phyloP scores from a whole-genome alignment of 2,797 vertebrate species.

The Avahi laniger region DNA sequence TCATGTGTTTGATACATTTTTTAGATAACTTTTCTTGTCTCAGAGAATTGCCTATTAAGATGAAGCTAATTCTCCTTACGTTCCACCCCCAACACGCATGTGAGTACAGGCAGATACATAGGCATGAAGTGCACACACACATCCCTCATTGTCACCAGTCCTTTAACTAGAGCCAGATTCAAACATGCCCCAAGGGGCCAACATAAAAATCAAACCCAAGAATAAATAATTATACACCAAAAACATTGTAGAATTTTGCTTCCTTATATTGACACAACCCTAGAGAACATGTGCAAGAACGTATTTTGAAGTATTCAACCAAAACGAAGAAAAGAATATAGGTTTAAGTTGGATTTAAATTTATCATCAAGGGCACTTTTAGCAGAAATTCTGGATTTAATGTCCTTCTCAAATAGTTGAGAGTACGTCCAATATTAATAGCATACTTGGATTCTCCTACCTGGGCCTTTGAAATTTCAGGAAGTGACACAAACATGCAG shows the following conservation, averaged over 20 bases:
- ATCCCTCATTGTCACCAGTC: not conserved
- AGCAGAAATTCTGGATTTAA: not conserved
- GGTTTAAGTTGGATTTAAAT: not conserved
- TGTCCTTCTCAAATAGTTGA: not conserved
- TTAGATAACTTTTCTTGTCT: not conserved
- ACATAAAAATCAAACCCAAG: not conserved
- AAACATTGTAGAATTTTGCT: not conserved
- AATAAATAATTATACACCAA: not conserved
- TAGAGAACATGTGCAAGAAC: not conserved
- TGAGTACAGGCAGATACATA: not conserved
- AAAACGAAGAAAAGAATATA: not conserved
- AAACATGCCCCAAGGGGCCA: not conserved
- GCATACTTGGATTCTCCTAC: not conserved
- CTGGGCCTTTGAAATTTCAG: not conserved
- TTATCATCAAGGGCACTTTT: not conserved
- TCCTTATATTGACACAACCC: constrained; percentile 4
- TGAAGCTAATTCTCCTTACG: not conserved
- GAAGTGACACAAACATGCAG: not conserved
- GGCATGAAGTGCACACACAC: not conserved
- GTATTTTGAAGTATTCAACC: not conserved
- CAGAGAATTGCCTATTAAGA: not conserved
- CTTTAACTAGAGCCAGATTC: not conserved
- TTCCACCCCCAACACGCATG: not conserved
- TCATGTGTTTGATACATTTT: not conserved
- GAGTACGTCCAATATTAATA: not conserved